Percentiles rank a stretch among this genome's conserved stretches.
phyloP scores from a whole-genome alignment of 1,140 invertebrate genomes.

The Metopolophium dirhodum region DNA sequence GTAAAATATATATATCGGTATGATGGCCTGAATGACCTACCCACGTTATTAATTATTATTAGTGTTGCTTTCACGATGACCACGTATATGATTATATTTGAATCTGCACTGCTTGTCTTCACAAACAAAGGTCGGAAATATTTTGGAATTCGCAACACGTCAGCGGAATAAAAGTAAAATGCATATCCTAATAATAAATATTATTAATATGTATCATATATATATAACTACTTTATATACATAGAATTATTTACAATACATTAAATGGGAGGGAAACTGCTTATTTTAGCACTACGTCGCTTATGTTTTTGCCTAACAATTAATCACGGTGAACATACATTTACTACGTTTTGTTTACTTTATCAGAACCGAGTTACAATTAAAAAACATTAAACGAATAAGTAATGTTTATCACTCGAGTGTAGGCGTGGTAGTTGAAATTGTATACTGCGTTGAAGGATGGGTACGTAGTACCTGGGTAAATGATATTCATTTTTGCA shows the following conservation, averaged over 20 bases:
- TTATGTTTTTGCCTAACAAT: background rate
- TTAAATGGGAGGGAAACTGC: background rate
- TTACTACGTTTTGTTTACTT: background rate
- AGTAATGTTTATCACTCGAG: background rate
- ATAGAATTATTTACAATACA: background rate
- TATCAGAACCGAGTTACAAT: background rate
- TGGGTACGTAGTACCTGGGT: background rate
- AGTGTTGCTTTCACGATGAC: background rate
- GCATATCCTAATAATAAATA: background rate
- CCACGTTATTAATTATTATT: background rate
- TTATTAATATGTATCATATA: background rate
- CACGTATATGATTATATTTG: background rate
- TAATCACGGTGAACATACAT: background rate
- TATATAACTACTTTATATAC: too few species aligned
- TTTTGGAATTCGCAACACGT: background rate
- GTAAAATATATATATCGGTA: background rate
- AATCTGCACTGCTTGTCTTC: background rate
- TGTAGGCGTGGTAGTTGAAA: background rate
- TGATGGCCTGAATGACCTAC: background rate
- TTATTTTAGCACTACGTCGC: background rate
- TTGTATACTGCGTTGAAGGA: background rate
- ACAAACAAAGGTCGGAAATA: background rate
- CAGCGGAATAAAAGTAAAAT: background rate
- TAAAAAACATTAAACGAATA: background rate
- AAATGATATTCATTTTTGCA: background rate